Conservation (phyloP, 2,888 invertebrate genomes). For the Trichopoda pennipes region DNA sequence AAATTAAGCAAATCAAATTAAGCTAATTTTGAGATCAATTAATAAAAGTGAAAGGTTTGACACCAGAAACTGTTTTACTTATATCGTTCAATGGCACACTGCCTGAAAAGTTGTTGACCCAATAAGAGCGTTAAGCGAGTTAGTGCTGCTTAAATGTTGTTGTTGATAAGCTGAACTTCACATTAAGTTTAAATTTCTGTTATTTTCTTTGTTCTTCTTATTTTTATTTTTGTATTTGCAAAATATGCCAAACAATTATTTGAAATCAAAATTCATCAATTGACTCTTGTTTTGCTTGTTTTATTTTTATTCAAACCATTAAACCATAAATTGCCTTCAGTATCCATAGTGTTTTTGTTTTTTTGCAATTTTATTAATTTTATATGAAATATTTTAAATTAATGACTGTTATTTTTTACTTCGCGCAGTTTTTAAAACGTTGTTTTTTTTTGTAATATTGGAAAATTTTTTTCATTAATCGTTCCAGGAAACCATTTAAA, state of each 20-base stretch:
- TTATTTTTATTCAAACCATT: not conserved
- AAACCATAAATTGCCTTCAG: not conserved
- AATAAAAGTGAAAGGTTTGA: too few species aligned
- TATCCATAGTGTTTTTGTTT: not conserved
- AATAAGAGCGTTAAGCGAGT: not conserved
- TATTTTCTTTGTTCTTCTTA: not conserved
- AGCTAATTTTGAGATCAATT: too few species aligned
- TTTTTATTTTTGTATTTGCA: not conserved
- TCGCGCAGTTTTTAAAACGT: not conserved
- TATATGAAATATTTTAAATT: not conserved
- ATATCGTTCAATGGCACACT: too few species aligned
- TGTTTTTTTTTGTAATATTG: not conserved
- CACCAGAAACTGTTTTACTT: too few species aligned
- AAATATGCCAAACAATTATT: slow-evolving; percentile 15
- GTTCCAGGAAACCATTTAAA: not conserved
- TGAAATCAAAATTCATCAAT: not conserved
- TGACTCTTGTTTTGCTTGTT: not conserved
- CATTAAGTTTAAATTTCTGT: not conserved
- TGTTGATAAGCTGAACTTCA: slow-evolving; percentile 14
- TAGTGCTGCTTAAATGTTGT: not conserved
- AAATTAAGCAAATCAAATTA: too few species aligned
- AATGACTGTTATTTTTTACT: not conserved
- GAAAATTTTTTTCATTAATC: not conserved
- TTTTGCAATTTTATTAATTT: not conserved
- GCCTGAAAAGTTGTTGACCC: not conserved